Conservation (phyloP, 2,888 invertebrate genomes). For the Pterostichus madidus region DNA sequence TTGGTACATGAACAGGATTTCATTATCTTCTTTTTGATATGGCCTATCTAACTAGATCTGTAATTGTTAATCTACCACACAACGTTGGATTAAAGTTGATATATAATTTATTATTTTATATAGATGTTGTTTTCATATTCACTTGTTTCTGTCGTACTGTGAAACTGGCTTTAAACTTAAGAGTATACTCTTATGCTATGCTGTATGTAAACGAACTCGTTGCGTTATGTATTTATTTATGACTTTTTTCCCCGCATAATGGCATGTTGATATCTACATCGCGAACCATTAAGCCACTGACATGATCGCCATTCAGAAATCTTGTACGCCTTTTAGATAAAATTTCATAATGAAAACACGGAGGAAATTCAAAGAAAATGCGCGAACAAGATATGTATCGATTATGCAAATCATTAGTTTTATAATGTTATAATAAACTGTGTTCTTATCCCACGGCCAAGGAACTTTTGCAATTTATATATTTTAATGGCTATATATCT, state of each 20-base stretch:
- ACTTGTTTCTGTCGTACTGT: background rate
- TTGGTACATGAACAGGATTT: no score
- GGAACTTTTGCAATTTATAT: constrained; percentile 16
- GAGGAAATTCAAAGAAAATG: constrained; percentile 19
- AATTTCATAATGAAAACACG: constrained; percentile 12
- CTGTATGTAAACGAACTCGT: constrained; percentile 9
- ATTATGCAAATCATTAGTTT: constrained; percentile 28
- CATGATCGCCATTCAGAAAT: constrained; percentile 40
- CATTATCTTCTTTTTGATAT: no score
- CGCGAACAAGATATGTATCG: constrained; percentile 24
- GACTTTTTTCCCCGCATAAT: constrained; percentile 25
- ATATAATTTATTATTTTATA: background rate
- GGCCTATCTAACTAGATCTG: no score
- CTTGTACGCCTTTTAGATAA: constrained; percentile 31
- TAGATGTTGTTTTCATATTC: background rate
- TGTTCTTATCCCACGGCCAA: constrained; percentile 9
- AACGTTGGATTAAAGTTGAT: background rate
- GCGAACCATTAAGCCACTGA: constrained; percentile 12
- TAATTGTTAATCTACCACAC: no score
- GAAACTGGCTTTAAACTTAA: background rate
- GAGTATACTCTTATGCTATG: background rate
- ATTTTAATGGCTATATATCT: constrained; percentile 34
- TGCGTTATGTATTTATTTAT: constrained; percentile 19
- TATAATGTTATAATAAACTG: constrained; percentile 29
- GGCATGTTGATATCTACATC: constrained; percentile 35